Evolutionary conservation across 1,140 invertebrate species (phyloP).

Genomic region (Sarcophaga bullata): DNA sequence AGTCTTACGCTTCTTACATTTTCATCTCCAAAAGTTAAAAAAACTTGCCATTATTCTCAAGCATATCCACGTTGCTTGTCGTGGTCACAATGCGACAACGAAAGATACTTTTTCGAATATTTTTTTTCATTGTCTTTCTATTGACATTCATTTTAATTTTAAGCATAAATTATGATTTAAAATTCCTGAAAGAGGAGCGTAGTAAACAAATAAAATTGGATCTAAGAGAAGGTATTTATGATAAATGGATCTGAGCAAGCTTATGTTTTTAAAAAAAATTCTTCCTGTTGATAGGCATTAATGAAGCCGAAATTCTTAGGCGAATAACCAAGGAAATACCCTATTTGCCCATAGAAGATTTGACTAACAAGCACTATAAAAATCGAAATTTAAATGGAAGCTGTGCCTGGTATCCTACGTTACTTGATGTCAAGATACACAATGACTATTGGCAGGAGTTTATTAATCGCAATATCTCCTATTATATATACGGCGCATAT

Average conservation of each 20-base stretch:
- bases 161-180: no score
- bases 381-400: slow-evolving; percentile 56
- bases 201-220: no score
- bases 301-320: neutral
- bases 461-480: slow-evolving; percentile 79
- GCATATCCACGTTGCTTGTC: no score
- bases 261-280: neutral
- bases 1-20: no score
- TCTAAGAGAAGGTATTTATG: no score
- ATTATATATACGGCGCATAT: slow-evolving; percentile 87
- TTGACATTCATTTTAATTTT: no score
- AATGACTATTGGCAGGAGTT: slow-evolving; percentile 88
- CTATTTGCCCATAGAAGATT: slow-evolving; percentile 81
- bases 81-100: no score
- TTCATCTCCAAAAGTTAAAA: no score
- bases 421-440: slow-evolving; percentile 87
- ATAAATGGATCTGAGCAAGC: neutral
- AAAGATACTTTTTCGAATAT: no score
- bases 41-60: no score
- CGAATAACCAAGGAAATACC: slow-evolving; percentile 71
- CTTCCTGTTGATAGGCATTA: neutral
- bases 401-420: slow-evolving; percentile 79
- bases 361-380: slow-evolving; percentile 74
- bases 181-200: no score
- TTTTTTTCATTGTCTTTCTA: no score